Evolutionary conservation across 2,797 vertebrate species (phyloP).

Genomic region (Vultur gryphus): DNA sequence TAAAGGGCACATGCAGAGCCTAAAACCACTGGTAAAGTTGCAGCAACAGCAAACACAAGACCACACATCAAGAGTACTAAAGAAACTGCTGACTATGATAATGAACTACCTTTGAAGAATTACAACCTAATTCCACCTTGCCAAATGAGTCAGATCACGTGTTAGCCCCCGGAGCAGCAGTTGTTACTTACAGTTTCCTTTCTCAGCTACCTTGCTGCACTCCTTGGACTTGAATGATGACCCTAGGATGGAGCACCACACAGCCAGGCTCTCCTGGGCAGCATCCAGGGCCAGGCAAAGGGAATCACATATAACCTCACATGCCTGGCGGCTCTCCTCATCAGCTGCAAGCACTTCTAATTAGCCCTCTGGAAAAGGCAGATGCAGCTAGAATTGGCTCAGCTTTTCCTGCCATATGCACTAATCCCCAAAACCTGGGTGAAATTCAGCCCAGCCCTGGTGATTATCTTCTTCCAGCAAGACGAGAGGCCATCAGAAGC

Average conservation of each 20-base stretch:
- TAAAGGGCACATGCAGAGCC: neutral
- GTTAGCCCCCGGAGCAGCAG: neutral
- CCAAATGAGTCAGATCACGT: neutral
- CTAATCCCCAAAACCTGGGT: neutral
- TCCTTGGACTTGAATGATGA: accelerated
- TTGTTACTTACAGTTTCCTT: neutral
- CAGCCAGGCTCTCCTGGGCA: neutral
- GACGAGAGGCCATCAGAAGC: neutral
- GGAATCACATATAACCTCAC: neutral
- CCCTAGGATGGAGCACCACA: accelerated
- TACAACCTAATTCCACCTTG: neutral
- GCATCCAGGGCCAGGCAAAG: accelerated
- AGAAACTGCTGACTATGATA: neutral
- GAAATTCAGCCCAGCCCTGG: neutral
- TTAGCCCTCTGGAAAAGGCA: neutral
- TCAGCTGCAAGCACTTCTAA: neutral
- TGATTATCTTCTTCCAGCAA: neutral
- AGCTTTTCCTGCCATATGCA: neutral
- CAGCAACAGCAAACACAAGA: neutral
- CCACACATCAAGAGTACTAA: neutral
- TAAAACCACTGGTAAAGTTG: neutral
- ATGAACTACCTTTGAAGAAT: neutral
- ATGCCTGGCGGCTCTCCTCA: neutral
- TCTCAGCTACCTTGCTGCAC: neutral
- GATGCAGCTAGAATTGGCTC: neutral